phyloP scores from a whole-genome alignment of 2,113 vertebrate genomes.

The Meriones unguiculatus region DNA sequence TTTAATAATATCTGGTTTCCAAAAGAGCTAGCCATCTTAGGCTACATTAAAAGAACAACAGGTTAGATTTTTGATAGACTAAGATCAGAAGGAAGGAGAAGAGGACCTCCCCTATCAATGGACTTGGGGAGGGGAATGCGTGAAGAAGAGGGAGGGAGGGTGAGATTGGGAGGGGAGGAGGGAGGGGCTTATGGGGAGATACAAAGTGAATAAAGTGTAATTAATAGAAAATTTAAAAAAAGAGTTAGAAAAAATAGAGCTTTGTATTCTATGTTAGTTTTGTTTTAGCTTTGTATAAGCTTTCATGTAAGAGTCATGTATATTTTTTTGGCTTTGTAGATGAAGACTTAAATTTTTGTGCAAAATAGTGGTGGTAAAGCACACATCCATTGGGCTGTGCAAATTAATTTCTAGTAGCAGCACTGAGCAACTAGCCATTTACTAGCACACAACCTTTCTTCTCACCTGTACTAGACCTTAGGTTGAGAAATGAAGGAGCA shows the following conservation, averaged over 20 bases:
- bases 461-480: background rate
- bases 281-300: slow-evolving; percentile 92
- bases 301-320: slow-evolving; percentile 89
- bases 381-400: slow-evolving; percentile 93
- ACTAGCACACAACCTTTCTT: slow-evolving; percentile 76
- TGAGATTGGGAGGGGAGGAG: too few relatives aligned
- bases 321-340: slow-evolving; percentile 86
- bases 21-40: slow-evolving; percentile 9
- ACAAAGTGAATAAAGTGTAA: too few relatives aligned
- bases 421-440: slow-evolving; percentile 82
- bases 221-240: too few relatives aligned
- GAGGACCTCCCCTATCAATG: too few relatives aligned
- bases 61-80: too few relatives aligned
- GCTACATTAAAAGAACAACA: background rate
- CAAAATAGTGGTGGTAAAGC: slow-evolving; percentile 88
- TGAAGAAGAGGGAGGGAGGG: too few relatives aligned
- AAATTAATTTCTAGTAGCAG: slow-evolving; percentile 85
- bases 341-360: slow-evolving; percentile 87
- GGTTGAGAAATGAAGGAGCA: slow-evolving; percentile 40
- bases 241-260: slow-evolving; percentile 77
- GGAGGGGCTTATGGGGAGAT: too few relatives aligned
- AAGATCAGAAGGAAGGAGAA: too few relatives aligned
- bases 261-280: slow-evolving; percentile 88
- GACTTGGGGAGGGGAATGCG: too few relatives aligned
- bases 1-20: background rate